Conservation (phyloP, 92 coral and sea anemone genomes). For the Metridium senile region DNA sequence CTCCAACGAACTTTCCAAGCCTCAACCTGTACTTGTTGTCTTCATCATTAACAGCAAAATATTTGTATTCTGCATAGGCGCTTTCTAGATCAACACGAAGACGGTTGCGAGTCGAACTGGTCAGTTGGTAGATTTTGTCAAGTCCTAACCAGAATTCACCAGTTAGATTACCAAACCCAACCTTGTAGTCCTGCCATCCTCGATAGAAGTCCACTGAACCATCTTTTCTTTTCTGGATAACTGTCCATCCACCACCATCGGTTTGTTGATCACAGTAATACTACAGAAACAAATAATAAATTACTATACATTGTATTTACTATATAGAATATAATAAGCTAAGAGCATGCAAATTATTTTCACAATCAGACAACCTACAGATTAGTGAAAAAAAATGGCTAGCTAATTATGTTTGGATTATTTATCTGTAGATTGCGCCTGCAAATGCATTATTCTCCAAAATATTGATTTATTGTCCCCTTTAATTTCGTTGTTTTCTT, state of each 20-base stretch:
- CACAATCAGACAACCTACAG: too few species aligned
- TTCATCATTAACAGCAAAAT: constrained; percentile 39
- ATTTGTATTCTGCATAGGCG: constrained; percentile 34
- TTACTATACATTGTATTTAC: too few species aligned
- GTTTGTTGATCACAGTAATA: constrained; percentile 33
- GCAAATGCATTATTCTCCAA: too few species aligned
- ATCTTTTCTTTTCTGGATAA: constrained; percentile 27
- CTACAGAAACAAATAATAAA: not conserved
- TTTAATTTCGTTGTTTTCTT: too few species aligned
- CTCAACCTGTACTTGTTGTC: constrained; percentile 20
- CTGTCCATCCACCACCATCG: constrained; percentile 37
- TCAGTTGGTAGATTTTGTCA: constrained; percentile 35
- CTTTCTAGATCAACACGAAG: constrained; percentile 48
- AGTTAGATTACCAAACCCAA: constrained; percentile 32
- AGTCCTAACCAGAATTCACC: constrained; percentile 55
- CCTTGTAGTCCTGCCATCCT: constrained; percentile 44
- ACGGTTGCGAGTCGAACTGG: constrained; percentile 7
- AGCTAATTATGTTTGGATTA: too few species aligned
- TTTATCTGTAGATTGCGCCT: too few species aligned
- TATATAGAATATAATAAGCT: too few species aligned
- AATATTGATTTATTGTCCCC: too few species aligned
- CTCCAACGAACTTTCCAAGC: constrained; percentile 11
- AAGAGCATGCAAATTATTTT: too few species aligned
- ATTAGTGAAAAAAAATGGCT: too few species aligned
- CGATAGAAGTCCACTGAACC: constrained; percentile 32